Evolutionary conservation across 2,113 vertebrate genomes (phyloP).

Genomic region (Zonotrichia leucophrys): DNA sequence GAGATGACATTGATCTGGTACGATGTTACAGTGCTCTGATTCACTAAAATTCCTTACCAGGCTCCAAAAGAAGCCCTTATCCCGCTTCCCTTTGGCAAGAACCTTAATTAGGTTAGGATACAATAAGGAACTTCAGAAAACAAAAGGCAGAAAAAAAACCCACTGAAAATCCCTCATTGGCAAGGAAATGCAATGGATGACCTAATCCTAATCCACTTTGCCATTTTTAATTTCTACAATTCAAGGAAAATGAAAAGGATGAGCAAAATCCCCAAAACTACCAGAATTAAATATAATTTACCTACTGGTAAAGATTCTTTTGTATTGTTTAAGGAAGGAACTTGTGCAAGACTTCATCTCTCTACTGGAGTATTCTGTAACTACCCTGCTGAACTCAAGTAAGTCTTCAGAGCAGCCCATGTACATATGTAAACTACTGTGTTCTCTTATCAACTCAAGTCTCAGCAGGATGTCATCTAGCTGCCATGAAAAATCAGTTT

Average conservation of each 20-base stretch:
- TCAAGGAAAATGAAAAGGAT: neutral
- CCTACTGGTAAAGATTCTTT: neutral
- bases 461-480: neutral
- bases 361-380: neutral
- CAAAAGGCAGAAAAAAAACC: neutral
- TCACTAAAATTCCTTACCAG: neutral
- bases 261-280: neutral
- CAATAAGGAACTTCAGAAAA: neutral
- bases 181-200: neutral
- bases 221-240: neutral
- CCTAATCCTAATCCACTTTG: neutral
- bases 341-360: neutral
- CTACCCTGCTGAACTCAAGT: neutral
- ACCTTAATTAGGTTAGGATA: neutral
- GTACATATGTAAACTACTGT: neutral
- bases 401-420: neutral
- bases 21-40: neutral
- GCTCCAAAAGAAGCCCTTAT: neutral
- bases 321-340: neutral
- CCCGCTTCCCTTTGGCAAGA: neutral
- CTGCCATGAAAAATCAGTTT: neutral
- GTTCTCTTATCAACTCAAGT: neutral
- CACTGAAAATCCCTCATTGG: neutral
- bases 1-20: neutral
- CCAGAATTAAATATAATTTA: neutral